Evolutionary conservation across 64 coral and sea anemone species (phyloP), one percentile per base, ranked within the genome.

Genomic region (Dendrophyllia cribrosa): DNA sequence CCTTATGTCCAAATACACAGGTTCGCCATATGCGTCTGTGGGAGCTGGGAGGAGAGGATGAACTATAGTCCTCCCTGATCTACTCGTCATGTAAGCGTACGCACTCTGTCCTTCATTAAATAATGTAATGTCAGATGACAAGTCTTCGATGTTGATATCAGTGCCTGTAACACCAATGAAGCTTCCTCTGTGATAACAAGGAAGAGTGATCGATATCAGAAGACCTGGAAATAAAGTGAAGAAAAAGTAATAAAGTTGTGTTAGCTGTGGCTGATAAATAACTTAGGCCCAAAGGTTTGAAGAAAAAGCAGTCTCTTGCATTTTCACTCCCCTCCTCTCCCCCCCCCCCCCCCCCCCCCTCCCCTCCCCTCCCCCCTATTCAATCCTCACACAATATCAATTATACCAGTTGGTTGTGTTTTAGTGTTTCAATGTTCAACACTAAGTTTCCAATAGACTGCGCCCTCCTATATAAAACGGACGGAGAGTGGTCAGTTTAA

Each of bases 1-100:
- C 26, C 86, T 60, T 61, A 94, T 89, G 77, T 94, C 92, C 60
- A 94, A 43, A 89, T 88, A 94, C n/a, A 94, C 51, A 0, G 92
- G 92, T 7, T 85, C 74, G 7, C 78, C 85, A 45, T 77, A 81
- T 5, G 70, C 85, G 34, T 65, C 52, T 9, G 92, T 78, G 0
- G 92, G 92, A 20, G 51, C 55, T 88, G 92, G 86, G 70, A 94
- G 43, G 53, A 94, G 78, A 58, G 92, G 92, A 56, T 94, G 92
- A 23, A 94, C 78, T 46, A 94, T 50, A 4, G 92, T 89, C 47
- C 86, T 78, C 17, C 92, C 92, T 5, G 51, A 78, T 59, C 65
- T 94, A 22, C 76, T 86, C 4, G 72, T 77, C 22, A 94, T 45
- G 82, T 83, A 94, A 4, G 92, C 92, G 59, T 89, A 94, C 0